Conservation (phyloP, 2,888 invertebrate genomes). For the Diadromus collaris region DNA sequence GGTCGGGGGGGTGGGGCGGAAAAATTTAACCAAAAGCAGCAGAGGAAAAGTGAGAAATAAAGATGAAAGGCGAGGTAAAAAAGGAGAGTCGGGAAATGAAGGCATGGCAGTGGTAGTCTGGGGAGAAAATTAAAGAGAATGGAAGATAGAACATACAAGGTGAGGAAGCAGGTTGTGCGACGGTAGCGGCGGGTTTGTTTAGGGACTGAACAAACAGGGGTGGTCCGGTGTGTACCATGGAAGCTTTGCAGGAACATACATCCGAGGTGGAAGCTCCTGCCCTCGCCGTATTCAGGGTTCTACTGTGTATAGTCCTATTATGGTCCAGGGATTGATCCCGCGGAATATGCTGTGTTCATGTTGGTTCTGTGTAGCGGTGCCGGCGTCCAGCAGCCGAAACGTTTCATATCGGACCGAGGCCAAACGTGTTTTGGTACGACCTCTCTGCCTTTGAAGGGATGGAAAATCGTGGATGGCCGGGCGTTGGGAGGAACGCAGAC, state of each 20-base stretch:
- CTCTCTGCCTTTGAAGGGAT: background rate
- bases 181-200: slow-evolving; percentile 47
- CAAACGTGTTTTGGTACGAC: slow-evolving; percentile 10
- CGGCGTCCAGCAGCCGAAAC: slow-evolving; percentile 17
- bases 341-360: slow-evolving; percentile 12
- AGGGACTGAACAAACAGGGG: slow-evolving; percentile 52
- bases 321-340: slow-evolving; percentile 37
- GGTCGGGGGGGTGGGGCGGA: background rate
- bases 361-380: slow-evolving; percentile 20
- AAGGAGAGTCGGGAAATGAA: background rate
- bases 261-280: slow-evolving; percentile 36
- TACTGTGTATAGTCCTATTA: slow-evolving; percentile 41
- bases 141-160: slow-evolving; percentile 21
- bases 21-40: slow-evolving; percentile 6
- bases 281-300: slow-evolving; percentile 37
- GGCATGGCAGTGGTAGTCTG: background rate
- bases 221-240: slow-evolving; percentile 40
- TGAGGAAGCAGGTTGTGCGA: slow-evolving; percentile 25
- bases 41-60: slow-evolving; percentile 18
- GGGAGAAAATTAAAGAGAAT: slow-evolving; percentile 21
- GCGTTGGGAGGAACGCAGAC: background rate
- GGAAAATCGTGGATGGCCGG: background rate
- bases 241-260: slow-evolving; percentile 51
- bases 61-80: slow-evolving; percentile 5
- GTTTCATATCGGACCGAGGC: slow-evolving; percentile 32